These are phyloP conservation scores for Silurus lanzhouensis DNA, from an alignment of 2,797 vertebrate species.

Conservation along the genomic window DNA sequence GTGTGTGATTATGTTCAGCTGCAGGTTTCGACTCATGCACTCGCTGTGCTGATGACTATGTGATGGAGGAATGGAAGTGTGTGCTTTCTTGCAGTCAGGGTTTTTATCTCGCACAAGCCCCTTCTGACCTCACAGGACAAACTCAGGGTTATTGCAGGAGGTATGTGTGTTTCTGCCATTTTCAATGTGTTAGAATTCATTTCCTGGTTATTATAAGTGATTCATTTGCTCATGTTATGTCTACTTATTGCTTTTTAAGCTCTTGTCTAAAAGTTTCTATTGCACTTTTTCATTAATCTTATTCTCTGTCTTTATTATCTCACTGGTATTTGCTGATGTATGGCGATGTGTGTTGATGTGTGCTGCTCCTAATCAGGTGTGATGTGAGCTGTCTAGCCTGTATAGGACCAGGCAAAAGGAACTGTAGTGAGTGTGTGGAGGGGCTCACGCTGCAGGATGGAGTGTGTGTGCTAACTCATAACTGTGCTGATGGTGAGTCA, in stretches of 20 bases:
- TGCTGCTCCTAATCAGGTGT: constrained; percentile 76
- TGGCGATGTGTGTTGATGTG: background rate
- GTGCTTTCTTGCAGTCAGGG: constrained; percentile 84
- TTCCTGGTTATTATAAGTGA: background rate
- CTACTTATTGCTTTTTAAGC: background rate
- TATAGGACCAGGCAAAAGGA: constrained; percentile 80
- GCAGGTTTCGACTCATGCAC: constrained; percentile 84
- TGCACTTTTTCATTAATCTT: background rate
- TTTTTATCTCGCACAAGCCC: constrained; percentile 79
- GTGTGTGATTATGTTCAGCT: constrained; percentile 69
- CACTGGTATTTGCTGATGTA: too few relatives aligned
- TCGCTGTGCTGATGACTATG: constrained; percentile 82
- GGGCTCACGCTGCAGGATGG: constrained; percentile 85
- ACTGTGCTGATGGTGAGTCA: constrained; percentile 90
- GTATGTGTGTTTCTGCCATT: constrained; percentile 61
- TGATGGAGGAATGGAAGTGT: constrained; percentile 91
- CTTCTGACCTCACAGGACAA: constrained; percentile 75
- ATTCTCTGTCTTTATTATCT: background rate
- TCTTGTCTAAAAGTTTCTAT: background rate
- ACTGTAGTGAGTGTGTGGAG: constrained; percentile 89
- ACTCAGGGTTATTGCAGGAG: constrained; percentile 82
- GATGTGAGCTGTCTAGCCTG: constrained; percentile 90
- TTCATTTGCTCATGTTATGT: background rate
- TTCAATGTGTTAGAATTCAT: background rate
- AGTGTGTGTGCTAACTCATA: constrained; percentile 82